phyloP scores from a whole-genome alignment of 2,113 vertebrate species.

The Seriola dumerili region DNA sequence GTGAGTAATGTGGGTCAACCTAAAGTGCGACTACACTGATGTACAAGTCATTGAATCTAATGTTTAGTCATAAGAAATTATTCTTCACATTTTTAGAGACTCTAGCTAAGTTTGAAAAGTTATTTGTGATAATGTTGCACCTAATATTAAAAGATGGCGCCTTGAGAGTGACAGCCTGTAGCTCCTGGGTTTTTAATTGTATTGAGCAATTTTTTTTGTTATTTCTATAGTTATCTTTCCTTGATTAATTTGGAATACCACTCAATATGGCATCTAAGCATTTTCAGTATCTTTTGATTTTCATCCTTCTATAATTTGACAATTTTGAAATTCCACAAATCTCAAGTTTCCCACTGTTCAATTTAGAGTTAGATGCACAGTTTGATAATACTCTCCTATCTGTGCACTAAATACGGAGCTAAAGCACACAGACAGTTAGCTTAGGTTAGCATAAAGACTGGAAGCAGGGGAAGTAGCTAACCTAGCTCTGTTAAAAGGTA shows the following conservation, averaged over 20 bases:
- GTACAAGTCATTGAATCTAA: slow-evolving; percentile 31
- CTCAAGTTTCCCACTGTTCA: not conserved
- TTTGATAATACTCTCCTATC: not conserved
- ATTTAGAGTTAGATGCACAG: not conserved
- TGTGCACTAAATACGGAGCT: not conserved
- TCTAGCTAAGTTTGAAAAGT: not conserved
- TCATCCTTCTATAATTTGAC: too few relatives aligned
- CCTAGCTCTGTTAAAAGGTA: not conserved
- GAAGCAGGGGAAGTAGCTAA: not conserved
- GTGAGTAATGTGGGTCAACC: slow-evolving; percentile 9
- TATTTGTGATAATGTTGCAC: too few relatives aligned
- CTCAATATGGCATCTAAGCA: too few relatives aligned
- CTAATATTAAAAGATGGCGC: too few relatives aligned
- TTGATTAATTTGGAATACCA: too few relatives aligned
- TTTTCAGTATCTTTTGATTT: too few relatives aligned
- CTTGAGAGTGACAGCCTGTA: too few relatives aligned
- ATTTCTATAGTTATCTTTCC: too few relatives aligned
- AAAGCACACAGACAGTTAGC: not conserved
- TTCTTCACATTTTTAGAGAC: not conserved
- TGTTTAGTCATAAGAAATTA: not conserved
- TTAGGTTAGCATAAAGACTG: not conserved
- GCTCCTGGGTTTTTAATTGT: too few relatives aligned
- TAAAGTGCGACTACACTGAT: slow-evolving; percentile 53
- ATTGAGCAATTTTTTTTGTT: too few relatives aligned
- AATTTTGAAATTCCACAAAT: not conserved